Evolutionary conservation across 2,113 vertebrate species (phyloP), one percentile per base, ranked within the genome.

Genomic region (Lathamus discolor): DNA sequence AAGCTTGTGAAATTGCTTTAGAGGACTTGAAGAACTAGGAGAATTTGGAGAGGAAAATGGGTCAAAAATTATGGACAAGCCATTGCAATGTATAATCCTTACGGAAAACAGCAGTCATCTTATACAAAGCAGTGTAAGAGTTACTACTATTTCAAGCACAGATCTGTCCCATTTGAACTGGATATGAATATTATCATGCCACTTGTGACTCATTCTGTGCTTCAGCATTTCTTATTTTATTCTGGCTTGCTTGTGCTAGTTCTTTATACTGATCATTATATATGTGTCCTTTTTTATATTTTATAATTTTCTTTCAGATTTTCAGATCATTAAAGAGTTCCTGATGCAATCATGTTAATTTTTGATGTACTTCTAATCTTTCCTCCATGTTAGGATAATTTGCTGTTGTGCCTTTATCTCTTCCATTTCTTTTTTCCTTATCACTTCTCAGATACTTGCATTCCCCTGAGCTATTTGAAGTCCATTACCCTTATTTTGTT

Each of bases 401-500:
- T 91, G 44, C 87, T 83, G 67, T 92, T 77, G 75, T 91, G n/a
- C 51, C 66, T 80, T 96, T 94, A 92, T 90, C 77, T 94, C 78
- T 61, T 85, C n/a, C 37, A 46, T 85, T 91, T 31, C 27, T 88
- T 95, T 95, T 84, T 83, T 59, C 41, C 82, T 95, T 97, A 95
- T 94, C 84, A 49, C 49, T 91, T 92, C 62, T 91, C 48, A 85
- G 77, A 89, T 79, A 66, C 66, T 89, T 90, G 70, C 72, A 94
- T 87, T 89, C 85, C 91, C 78, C 70, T 83, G 87, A 91, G 90
- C 91, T 84, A 93, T 94, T 95, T 93, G 90, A 88, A 94, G 75
- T 90, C 93, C 96, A 93, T 95, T 96, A 95, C 67, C 91, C 59
- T 95, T 95, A 95, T 96, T 97, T 96, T 95, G 84, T 95, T 96